Evolutionary conservation across 2,888 invertebrate genomes (phyloP), one percentile per base, ranked within the genome.

Genomic region (Tethea ocularis): DNA sequence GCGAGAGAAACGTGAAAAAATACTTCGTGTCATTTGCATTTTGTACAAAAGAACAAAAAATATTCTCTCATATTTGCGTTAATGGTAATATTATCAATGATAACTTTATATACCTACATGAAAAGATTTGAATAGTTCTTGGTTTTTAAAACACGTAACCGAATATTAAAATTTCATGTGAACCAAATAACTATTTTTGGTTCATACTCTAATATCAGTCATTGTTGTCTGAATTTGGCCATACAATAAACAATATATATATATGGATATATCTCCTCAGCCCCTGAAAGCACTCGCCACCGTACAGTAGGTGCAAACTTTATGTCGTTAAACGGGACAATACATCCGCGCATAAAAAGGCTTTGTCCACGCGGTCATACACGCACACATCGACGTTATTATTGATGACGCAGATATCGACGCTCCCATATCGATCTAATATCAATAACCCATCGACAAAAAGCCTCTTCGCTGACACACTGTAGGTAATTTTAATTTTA

Each of bases 381-480:
- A 72, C 75, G 69, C 74, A 75, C 67, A 72, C 74, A 74, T 71
- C 74, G 72, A 75, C 75, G 77, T 80, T 68, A 80, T 83, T 84
- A 85, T 86, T 84, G 86, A 88, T 88, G 87, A 84, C 82, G 78
- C 74, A 72, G 79, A 74, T 80, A 83, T 78, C 69, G 87, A 78
- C 86, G 80, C 86, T 75, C 86, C 87, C 82, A 84, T 82, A 82
- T 84, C 86, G 84, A 81, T 79, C 80, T 83, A 83, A 87, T 89
- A 89, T 91, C 89, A 89, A 91, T 92, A 91, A 89, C 88, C 89
- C 83, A 88, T 88, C 88, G 80, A 84, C 86, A 85, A 89, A 89
- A 88, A 86, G 87, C 82, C 84, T 83, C 83, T 79, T 77, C 71
- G 76, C 75, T 82, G 80, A 84, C 81, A 80, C 77, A 79, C 75